phyloP scores from a whole-genome alignment of 2,797 vertebrate species.

The Anas capensis region DNA sequence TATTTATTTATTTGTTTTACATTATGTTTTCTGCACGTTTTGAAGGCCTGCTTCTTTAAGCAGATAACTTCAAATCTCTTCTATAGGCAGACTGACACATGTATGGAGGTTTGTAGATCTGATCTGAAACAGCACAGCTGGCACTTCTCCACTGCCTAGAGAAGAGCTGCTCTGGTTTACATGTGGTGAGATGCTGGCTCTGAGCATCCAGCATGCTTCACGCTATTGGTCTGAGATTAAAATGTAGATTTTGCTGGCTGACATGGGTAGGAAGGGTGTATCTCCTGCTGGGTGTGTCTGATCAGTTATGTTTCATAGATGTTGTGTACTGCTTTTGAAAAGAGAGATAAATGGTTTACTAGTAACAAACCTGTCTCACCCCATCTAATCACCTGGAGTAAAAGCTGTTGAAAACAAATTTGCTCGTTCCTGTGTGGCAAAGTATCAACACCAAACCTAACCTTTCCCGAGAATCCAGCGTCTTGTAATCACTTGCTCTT shows the following conservation, averaged over 20 bases:
- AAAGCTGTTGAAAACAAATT: conserved; percentile 57
- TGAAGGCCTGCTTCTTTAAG: not conserved
- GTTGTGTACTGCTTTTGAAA: conserved; percentile 15
- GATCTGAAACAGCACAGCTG: not conserved
- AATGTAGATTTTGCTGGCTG: conserved; percentile 27
- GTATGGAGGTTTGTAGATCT: conserved; percentile 27
- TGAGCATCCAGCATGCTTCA: not conserved
- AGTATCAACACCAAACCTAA: not conserved
- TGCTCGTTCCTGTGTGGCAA: not conserved
- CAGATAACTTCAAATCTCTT: not conserved
- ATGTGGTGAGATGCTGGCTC: conserved; percentile 26
- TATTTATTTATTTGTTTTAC: not conserved
- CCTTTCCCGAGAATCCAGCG: not conserved
- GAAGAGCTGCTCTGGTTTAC: conserved; percentile 17
- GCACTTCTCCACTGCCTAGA: not conserved
- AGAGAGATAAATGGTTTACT: conserved; percentile 35
- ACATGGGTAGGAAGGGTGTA: conserved; percentile 40
- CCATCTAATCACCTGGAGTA: conserved; percentile 27
- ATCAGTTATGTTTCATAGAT: conserved; percentile 28
- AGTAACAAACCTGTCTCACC: conserved; percentile 26
- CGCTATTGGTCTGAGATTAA: conserved; percentile 1
- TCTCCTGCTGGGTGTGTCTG: conserved; percentile 33
- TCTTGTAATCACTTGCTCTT: not conserved
- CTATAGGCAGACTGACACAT: not conserved
- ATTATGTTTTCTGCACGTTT: not conserved